A percentile compares a stretch with the other conserved stretches of the same genome.
Evolutionary conservation across 2,888 invertebrate genomes (phyloP).

Genomic region (Gryllus longicercus): DNA sequence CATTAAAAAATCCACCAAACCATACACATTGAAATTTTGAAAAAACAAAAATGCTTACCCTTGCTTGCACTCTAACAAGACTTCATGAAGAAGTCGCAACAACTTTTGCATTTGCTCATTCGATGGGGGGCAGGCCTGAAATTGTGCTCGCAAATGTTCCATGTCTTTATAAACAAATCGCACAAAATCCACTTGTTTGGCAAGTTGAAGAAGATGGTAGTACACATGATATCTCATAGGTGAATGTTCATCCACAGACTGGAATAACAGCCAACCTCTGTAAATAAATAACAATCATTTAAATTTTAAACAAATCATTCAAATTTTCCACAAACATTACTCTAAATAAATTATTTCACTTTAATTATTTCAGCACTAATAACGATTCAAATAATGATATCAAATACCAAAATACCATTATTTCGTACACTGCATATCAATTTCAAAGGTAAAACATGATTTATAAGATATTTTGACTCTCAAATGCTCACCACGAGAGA

Average conservation of each 20-base stretch:
- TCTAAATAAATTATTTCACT: neutral
- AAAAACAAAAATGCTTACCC: conserved; percentile 53
- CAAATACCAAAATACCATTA: neutral
- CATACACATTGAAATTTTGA: neutral
- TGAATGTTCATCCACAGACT: conserved; percentile 80
- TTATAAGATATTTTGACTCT: neutral
- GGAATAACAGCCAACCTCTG: conserved; percentile 87
- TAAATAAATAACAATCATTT: conserved; percentile 42
- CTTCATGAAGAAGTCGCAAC: conserved; percentile 83
- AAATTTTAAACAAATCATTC: neutral
- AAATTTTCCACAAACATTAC: neutral
- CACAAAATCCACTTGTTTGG: conserved; percentile 82
- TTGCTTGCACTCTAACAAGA: conserved; percentile 79
- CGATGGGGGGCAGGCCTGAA: conserved; percentile 73
- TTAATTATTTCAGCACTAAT: neutral
- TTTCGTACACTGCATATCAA: neutral
- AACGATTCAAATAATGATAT: neutral
- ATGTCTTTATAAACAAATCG: conserved; percentile 80
- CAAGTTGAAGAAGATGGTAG: conserved; percentile 84
- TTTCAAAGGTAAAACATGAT: neutral
- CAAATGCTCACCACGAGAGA: too few species aligned
- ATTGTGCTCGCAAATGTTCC: conserved; percentile 76
- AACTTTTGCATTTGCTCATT: conserved; percentile 89
- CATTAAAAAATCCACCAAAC: neutral
- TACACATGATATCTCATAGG: conserved; percentile 89